Conservation (phyloP, 2,113 vertebrate genomes). For the Xiphias gladius region DNA sequence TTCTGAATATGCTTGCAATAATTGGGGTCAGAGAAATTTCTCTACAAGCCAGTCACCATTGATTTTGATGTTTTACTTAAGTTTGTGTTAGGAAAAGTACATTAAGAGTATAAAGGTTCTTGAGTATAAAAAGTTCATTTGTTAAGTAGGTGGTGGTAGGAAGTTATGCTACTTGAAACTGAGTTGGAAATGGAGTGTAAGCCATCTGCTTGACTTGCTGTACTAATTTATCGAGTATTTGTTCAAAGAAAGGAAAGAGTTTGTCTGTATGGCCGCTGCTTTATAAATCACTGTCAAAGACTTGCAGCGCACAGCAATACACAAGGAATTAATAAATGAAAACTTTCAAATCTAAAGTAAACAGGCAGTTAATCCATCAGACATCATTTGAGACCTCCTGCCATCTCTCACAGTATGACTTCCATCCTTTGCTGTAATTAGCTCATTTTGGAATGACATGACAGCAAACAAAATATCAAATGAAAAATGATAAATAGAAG, state of each 20-base stretch:
- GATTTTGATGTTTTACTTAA: conserved; percentile 33
- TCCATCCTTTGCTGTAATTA: conserved; percentile 78
- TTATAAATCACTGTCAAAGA: conserved; percentile 63
- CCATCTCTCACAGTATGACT: conserved; percentile 65
- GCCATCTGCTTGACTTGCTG: conserved; percentile 48
- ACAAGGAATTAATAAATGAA: conserved; percentile 78
- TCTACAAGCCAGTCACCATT: background rate
- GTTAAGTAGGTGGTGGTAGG: conserved; percentile 49
- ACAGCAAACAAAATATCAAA: conserved; percentile 74
- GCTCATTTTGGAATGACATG: conserved; percentile 78
- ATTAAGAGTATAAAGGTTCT: conserved; percentile 16
- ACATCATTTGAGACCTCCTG: conserved; percentile 75
- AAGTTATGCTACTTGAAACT: conserved; percentile 32
- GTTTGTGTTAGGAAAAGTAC: conserved; percentile 31
- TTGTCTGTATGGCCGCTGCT: conserved; percentile 13
- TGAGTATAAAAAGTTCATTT: conserved; percentile 36
- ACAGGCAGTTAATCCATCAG: conserved; percentile 80
- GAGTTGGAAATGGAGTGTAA: conserved; percentile 30
- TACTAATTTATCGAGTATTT: conserved; percentile 26
- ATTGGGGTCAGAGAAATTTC: conserved; percentile 19
- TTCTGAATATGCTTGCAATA: background rate
- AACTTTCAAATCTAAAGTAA: conserved; percentile 74
- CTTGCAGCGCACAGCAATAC: conserved; percentile 54
- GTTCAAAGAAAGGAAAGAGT: conserved; percentile 18
- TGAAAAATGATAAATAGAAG: conserved; percentile 58